Percentiles rank a stretch among this genome's conserved stretches.
These are phyloP conservation scores for Neosilurus hyrtlii DNA, from an alignment of 2,797 vertebrate species.

Conservation along the genomic window DNA sequence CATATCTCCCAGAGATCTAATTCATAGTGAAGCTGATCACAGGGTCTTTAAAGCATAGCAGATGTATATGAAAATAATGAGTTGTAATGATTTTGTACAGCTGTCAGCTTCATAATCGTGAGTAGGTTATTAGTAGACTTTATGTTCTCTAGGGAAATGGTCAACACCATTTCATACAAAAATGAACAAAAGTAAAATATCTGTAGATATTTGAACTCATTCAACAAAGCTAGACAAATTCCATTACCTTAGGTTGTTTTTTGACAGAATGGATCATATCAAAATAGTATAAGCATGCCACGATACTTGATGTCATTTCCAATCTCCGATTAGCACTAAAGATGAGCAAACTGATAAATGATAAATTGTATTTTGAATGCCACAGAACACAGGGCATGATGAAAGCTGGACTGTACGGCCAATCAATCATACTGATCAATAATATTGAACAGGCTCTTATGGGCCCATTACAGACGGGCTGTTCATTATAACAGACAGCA, in stretches of 20 bases:
- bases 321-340: conserved; percentile 15
- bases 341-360: conserved; percentile 27
- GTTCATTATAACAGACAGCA: conserved; percentile 22
- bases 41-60: not conserved
- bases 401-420: conserved; percentile 32
- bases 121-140: not conserved
- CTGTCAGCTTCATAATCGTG: conserved; percentile 12
- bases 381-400: conserved; percentile 13
- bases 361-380: conserved; percentile 28
- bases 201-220: not conserved
- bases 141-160: not conserved
- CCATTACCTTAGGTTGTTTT: not conserved
- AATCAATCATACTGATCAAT: conserved; percentile 45
- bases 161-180: conserved; percentile 8
- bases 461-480: conserved; percentile 33
- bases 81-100: conserved; percentile 31
- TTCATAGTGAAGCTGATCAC: conserved; percentile 9
- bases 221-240: not conserved
- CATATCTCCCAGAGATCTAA: not conserved
- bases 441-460: conserved; percentile 40
- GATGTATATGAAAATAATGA: conserved; percentile 9
- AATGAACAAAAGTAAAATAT: not conserved
- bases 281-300: not conserved
- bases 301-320: not conserved
- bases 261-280: not conserved